Evolutionary conservation across 2,888 invertebrate species (phyloP).

Genomic region (Perithous albicinctus): DNA sequence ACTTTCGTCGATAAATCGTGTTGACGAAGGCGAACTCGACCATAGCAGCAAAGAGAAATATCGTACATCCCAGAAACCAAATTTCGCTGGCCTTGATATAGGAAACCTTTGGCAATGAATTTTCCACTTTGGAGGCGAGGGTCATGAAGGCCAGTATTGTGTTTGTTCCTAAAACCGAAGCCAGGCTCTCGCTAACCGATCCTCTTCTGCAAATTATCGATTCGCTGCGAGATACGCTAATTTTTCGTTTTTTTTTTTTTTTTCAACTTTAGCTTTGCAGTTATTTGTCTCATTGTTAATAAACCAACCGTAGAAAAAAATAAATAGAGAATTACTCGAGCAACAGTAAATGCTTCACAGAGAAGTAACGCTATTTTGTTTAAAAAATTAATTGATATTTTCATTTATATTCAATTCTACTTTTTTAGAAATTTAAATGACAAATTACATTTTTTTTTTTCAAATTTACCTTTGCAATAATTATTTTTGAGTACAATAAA

Average conservation of each 20-base stretch:
- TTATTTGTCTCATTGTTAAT: background rate
- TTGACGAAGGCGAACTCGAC: conserved; percentile 96
- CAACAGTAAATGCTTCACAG: background rate
- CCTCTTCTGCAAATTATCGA: conserved; percentile 59
- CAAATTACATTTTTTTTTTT: no score
- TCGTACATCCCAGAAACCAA: conserved; percentile 94
- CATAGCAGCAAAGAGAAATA: conserved; percentile 93
- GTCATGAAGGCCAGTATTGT: conserved; percentile 96
- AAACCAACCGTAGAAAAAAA: no score
- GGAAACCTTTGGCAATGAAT: conserved; percentile 94
- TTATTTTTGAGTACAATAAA: no score
- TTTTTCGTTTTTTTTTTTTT: conserved; percentile 22
- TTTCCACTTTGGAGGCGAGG: conserved; percentile 93
- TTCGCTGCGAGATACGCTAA: conserved; percentile 55
- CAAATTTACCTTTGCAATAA: no score
- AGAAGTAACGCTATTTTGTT: no score
- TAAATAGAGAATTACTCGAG: background rate
- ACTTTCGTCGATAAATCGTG: conserved; percentile 94
- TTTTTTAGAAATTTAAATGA: no score
- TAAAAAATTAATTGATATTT: no score
- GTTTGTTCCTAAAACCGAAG: conserved; percentile 88
- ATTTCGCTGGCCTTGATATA: conserved; percentile 96
- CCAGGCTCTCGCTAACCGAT: conserved; percentile 57
- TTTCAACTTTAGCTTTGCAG: background rate
- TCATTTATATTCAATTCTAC: no score